phyloP scores from a whole-genome alignment of 2,113 vertebrate species.

The Nestor notabilis region DNA sequence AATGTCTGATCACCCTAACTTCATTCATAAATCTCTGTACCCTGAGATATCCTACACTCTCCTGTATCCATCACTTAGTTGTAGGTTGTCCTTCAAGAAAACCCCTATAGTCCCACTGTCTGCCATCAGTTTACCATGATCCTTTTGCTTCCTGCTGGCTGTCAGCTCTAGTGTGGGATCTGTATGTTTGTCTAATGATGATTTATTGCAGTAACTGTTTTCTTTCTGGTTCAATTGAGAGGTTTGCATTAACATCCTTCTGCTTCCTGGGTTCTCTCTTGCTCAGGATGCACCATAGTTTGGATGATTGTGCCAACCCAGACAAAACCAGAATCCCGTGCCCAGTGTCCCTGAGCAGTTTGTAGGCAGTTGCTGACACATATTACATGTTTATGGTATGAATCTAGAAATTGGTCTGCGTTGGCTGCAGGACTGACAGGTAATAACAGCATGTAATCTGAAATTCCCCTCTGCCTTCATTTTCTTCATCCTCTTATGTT shows the following conservation, averaged over 20 bases:
- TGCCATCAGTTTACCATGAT: not conserved
- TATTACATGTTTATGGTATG: not conserved
- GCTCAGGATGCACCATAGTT: not conserved
- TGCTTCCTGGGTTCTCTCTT: not conserved
- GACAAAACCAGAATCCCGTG: not conserved
- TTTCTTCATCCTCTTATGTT: not conserved
- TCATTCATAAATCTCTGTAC: not conserved
- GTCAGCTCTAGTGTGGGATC: not conserved
- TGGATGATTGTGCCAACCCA: not conserved
- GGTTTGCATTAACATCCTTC: not conserved
- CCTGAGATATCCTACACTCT: not conserved
- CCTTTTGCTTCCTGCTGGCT: not conserved
- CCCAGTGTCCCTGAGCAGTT: not conserved
- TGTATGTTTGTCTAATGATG: not conserved
- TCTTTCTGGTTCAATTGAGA: not conserved
- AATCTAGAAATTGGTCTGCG: not conserved
- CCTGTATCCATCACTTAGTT: not conserved
- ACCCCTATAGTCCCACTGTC: rapidly evolving
- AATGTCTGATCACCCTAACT: not conserved
- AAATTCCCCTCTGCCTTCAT: not conserved
- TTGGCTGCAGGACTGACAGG: not conserved
- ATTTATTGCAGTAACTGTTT: not conserved
- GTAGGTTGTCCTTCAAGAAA: not conserved
- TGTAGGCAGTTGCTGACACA: not conserved
- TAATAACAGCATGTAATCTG: not conserved